Evolutionary conservation across 2,113 vertebrate genomes (phyloP).

Genomic region (Eudorcas thomsonii): DNA sequence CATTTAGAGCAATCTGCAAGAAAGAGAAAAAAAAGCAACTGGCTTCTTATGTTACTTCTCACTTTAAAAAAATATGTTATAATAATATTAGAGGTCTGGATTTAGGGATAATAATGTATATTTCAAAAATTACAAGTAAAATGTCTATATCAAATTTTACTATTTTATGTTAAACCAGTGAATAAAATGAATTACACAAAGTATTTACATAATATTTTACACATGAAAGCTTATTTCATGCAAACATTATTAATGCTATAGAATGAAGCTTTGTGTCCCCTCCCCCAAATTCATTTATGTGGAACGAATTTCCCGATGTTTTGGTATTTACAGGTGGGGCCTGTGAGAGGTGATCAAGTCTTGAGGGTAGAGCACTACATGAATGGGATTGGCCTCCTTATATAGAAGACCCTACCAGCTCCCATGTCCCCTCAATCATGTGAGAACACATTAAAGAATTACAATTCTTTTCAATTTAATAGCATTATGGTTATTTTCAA

Average conservation of each 20-base stretch:
- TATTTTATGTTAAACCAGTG: neutral
- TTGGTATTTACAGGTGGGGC: neutral
- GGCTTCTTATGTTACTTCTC: constrained; percentile 2
- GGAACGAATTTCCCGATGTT: neutral
- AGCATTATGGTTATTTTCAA: neutral
- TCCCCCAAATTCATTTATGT: neutral
- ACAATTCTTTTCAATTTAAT: neutral
- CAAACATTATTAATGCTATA: neutral
- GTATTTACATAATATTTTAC: neutral
- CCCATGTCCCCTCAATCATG: neutral
- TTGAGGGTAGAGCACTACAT: neutral
- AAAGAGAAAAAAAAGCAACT: constrained; percentile 24
- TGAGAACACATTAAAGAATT: neutral
- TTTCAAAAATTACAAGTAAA: constrained; percentile 34
- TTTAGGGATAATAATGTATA: neutral
- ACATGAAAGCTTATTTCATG: constrained; percentile 1
- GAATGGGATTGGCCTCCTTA: neutral
- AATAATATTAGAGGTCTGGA: neutral
- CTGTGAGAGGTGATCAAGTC: neutral
- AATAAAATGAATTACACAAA: neutral
- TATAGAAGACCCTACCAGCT: neutral
- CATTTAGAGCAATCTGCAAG: constrained; percentile 94
- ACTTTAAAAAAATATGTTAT: constrained; percentile 17
- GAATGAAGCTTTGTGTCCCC: neutral
- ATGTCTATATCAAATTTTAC: neutral